A percentile compares a stretch with the other conserved stretches of the same genome.
These are phyloP conservation scores for Chascanopsetta lugubris DNA, from an alignment of 2,113 vertebrate genomes.

Conservation along the genomic window DNA sequence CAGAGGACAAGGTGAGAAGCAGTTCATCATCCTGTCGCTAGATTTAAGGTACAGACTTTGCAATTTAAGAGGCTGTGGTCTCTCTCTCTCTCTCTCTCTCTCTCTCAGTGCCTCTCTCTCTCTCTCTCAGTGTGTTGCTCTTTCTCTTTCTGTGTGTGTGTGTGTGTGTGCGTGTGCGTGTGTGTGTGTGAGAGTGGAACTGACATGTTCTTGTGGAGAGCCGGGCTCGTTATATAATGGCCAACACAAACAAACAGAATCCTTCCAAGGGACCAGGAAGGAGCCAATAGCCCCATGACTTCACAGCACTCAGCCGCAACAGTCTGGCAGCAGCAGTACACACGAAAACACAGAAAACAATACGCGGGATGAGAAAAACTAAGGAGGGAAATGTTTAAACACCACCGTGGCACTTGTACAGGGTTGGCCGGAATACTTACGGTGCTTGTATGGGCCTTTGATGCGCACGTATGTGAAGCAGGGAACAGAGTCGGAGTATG, in stretches of 20 bases:
- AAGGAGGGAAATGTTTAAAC: not conserved
- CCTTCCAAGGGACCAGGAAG: constrained; percentile 49
- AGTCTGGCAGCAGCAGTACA: constrained; percentile 41
- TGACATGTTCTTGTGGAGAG: constrained; percentile 59
- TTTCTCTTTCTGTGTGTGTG: constrained; percentile 1
- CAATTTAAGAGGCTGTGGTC: constrained; percentile 37
- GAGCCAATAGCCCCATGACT: constrained; percentile 59
- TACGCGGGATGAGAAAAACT: constrained; percentile 10
- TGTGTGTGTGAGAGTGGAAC: constrained; percentile 18
- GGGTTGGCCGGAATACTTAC: not conserved
- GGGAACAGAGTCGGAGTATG: not conserved
- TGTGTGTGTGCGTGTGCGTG: constrained; percentile 14
- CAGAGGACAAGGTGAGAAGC: not conserved
- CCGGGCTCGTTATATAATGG: constrained; percentile 64
- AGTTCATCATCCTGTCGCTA: constrained; percentile 16
- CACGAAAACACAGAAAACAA: constrained; percentile 25
- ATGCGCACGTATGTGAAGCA: not conserved
- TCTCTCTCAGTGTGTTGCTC: constrained; percentile 10
- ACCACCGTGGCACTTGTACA: not conserved
- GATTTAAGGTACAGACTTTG: constrained; percentile 35
- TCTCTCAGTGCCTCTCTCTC: constrained; percentile 15
- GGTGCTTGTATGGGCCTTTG: not conserved
- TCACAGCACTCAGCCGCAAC: constrained; percentile 51
- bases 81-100: constrained; percentile 6
- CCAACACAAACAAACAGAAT: constrained; percentile 74